Percentiles rank a stretch among this genome's conserved stretches.
phyloP scores from a whole-genome alignment of 2,888 invertebrate species.

The Chrysolina oricalcia region DNA sequence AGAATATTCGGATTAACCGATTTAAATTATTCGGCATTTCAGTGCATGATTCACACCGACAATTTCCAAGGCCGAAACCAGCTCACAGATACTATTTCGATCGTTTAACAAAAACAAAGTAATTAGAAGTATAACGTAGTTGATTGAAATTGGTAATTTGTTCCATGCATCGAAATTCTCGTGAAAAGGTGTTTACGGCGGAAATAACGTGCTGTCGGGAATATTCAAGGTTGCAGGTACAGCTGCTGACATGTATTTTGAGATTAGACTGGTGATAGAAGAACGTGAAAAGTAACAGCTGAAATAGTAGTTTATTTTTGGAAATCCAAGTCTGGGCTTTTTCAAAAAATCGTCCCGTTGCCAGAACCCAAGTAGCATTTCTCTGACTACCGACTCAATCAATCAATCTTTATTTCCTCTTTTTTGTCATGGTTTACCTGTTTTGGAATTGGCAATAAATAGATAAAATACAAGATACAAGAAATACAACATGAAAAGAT shows the following conservation, averaged over 20 bases:
- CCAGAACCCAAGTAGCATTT: no score
- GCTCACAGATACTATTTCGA: constrained; percentile 8
- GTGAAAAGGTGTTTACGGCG: constrained; percentile 27
- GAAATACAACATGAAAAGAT: no score
- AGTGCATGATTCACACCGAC: constrained; percentile 7
- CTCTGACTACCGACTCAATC: no score
- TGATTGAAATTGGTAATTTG: constrained; percentile 17
- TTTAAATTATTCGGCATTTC: constrained; percentile 21
- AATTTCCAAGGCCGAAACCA: constrained; percentile 1
- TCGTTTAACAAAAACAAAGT: constrained; percentile 13
- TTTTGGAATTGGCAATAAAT: no score
- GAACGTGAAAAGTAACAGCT: no score
- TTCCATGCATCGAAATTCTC: constrained; percentile 30
- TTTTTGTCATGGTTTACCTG: no score
- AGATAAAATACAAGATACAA: no score
- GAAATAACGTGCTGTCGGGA: constrained; percentile 3
- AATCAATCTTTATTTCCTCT: no score
- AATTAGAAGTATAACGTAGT: constrained; percentile 22
- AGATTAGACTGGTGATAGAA: background rate
- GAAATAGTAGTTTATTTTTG: no score
- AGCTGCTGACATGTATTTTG: background rate
- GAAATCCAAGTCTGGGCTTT: no score
- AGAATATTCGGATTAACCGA: background rate
- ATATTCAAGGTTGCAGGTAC: background rate
- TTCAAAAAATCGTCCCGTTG: no score